A percentile compares a stretch with the other conserved stretches of the same genome.
Evolutionary conservation across 2,113 vertebrate species (phyloP).

Genomic region (Lasiurus cinereus): DNA sequence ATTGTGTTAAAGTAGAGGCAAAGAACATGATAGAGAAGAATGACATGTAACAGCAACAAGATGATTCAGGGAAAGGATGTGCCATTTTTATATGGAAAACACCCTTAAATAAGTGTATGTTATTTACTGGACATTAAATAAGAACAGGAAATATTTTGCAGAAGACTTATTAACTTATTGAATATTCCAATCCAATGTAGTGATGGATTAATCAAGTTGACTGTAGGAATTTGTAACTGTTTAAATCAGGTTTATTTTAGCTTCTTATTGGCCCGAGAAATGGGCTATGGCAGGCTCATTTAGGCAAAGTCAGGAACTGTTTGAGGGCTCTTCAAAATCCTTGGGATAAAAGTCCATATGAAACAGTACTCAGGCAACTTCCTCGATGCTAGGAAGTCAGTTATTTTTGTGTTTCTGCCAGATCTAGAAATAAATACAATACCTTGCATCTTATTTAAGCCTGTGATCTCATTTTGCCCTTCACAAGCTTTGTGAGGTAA

Average conservation of each 20-base stretch:
- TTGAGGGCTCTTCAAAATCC: conserved; percentile 30
- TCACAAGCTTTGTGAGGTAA: conserved; percentile 7
- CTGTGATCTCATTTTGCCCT: conserved; percentile 62
- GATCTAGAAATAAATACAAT: conserved; percentile 78
- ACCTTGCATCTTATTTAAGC: conserved; percentile 63
- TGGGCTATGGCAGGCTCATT: background rate
- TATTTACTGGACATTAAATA: conserved; percentile 42
- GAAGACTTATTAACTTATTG: conserved; percentile 22
- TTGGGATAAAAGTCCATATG: conserved; percentile 14
- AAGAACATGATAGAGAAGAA: conserved; percentile 57
- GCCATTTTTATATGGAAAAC: conserved; percentile 35
- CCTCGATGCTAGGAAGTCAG: conserved; percentile 59
- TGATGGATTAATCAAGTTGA: background rate
- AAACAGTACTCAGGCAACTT: conserved; percentile 59
- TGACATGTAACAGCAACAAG: background rate
- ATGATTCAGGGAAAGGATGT: conserved; percentile 40
- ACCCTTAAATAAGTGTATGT: background rate
- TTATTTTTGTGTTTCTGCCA: conserved; percentile 68
- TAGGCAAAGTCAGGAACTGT: background rate
- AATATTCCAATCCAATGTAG: background rate
- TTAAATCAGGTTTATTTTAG: background rate
- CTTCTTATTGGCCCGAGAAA: background rate
- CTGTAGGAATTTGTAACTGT: background rate
- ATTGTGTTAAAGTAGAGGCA: conserved; percentile 64
- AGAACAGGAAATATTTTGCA: conserved; percentile 64